Conservation (phyloP, 2,888 invertebrate species). For the Brachypalpus laphriformis region DNA sequence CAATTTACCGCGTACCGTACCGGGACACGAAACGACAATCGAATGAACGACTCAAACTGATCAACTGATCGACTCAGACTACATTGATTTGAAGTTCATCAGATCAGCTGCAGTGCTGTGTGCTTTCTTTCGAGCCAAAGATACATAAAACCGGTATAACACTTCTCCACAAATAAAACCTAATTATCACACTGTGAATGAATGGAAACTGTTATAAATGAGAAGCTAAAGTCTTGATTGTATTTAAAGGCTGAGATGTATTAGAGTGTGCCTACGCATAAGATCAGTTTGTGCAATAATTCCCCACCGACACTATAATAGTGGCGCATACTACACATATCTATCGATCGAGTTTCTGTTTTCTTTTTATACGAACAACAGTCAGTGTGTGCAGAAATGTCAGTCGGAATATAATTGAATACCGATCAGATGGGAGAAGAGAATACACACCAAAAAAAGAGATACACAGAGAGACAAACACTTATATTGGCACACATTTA, state of each 20-base stretch:
- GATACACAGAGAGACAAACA: not conserved
- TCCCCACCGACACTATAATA: conserved; percentile 1
- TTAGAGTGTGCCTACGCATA: conserved; percentile 63
- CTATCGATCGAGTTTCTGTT: conserved; percentile 34
- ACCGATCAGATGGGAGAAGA: not conserved
- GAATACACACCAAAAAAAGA: not conserved
- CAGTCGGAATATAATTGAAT: conserved; percentile 52
- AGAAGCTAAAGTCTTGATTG: not conserved
- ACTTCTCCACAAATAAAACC: conserved; percentile 21
- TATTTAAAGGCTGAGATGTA: conserved; percentile 27
- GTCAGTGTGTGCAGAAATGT: conserved; percentile 65
- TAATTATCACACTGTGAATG: conserved; percentile 25
- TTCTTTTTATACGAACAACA: conserved; percentile 1
- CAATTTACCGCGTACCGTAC: conserved; percentile 34
- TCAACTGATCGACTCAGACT: conserved; percentile 60
- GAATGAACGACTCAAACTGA: conserved; percentile 36
- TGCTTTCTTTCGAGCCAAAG: not conserved
- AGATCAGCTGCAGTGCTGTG: conserved; percentile 44
- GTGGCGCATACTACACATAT: conserved; percentile 18
- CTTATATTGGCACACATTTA: conserved; percentile 57
- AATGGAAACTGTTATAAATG: conserved; percentile 59
- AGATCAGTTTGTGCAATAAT: conserved; percentile 33
- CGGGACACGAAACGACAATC: conserved; percentile 46
- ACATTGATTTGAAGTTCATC: conserved; percentile 54
- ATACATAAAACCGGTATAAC: conserved; percentile 51